A percentile compares a stretch with the other conserved stretches of the same genome.
These are phyloP conservation scores for Epizoanthus stellaris DNA, from an alignment of 92 coral and sea anemone species.

Conservation along the genomic window DNA sequence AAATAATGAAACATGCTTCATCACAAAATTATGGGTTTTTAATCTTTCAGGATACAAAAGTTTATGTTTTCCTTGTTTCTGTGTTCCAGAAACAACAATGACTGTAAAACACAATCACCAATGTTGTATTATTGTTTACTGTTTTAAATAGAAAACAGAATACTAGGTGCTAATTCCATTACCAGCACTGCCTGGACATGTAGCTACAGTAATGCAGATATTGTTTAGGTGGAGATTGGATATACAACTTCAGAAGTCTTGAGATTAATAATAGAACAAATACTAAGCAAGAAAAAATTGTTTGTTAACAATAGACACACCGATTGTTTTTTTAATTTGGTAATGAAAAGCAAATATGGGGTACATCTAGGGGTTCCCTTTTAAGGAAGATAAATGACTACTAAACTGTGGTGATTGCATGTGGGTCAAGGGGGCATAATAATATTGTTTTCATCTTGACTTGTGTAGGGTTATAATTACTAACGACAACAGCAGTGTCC, in stretches of 20 bases:
- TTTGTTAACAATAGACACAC: constrained; percentile 1
- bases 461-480: background rate
- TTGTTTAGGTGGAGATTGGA: no score
- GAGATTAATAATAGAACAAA: background rate
- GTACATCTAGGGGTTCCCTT: background rate
- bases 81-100: no score
- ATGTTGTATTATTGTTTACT: no score
- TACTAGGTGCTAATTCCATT: no score
- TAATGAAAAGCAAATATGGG: background rate
- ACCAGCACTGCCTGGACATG: no score
- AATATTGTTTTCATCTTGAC: background rate
- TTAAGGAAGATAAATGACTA: background rate
- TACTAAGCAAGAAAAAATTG: background rate
- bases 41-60: no score
- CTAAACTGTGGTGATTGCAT: background rate
- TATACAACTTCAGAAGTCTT: constrained; percentile 5
- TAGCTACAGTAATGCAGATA: constrained; percentile 3
- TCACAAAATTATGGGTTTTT: no score
- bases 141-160: no score
- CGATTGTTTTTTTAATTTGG: background rate
- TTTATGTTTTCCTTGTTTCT: no score
- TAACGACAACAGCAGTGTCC: background rate
- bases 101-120: no score
- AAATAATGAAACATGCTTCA: no score
- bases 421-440: no score